Evolutionary conservation across 2,113 vertebrate genomes (phyloP).

Genomic region (Lipophrys pholis): DNA sequence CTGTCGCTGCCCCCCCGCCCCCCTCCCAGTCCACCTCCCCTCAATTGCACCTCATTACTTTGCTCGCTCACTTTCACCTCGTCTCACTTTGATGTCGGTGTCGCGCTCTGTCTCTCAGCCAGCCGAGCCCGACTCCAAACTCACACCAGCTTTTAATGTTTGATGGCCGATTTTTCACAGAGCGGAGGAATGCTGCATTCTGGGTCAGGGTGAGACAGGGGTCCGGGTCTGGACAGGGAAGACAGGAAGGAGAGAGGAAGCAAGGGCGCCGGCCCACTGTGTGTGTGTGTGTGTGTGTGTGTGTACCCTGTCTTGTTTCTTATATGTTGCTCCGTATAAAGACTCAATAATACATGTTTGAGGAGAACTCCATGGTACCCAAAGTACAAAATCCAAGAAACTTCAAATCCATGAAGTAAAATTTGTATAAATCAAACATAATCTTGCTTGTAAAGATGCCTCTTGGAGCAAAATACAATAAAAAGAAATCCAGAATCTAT

Average conservation of each 20-base stretch:
- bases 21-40: conserved; percentile 48
- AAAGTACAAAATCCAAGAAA: too few species aligned
- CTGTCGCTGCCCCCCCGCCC: conserved; percentile 4
- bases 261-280: conserved; percentile 7
- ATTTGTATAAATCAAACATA: too few species aligned
- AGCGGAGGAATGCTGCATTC: conserved; percentile 49
- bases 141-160: conserved; percentile 63
- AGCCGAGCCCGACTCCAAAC: conserved; percentile 40
- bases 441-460: too few species aligned
- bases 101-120: conserved; percentile 58
- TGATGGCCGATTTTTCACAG: conserved; percentile 59
- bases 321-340: too few species aligned
- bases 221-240: conserved; percentile 58
- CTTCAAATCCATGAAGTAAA: too few species aligned
- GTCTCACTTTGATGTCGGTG: conserved; percentile 66
- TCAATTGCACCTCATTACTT: conserved; percentile 77
- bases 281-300: neutral
- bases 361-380: too few species aligned
- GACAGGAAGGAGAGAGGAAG: conserved; percentile 61
- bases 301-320: too few species aligned
- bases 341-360: too few species aligned
- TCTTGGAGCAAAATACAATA: too few species aligned
- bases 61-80: conserved; percentile 74
- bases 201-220: conserved; percentile 40
- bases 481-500: too few species aligned